A percentile compares a stretch with the other conserved stretches of the same genome.
phyloP scores from a whole-genome alignment of 2,113 vertebrate species.

The Ictalurus punctatus region DNA sequence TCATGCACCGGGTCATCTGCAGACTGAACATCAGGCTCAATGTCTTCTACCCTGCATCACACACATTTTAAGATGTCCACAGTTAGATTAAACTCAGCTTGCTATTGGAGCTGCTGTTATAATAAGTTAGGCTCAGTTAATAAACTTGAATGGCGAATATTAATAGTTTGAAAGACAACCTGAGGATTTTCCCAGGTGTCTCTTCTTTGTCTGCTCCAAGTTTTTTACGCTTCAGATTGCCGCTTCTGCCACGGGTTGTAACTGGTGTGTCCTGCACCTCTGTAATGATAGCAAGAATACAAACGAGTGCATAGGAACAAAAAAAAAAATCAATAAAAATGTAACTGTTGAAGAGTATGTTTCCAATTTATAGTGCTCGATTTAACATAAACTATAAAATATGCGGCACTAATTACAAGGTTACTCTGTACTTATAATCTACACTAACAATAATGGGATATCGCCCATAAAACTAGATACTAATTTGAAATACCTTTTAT shows the following conservation, averaged over 20 bases:
- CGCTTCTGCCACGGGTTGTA: conserved; percentile 59
- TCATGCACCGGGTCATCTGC: conserved; percentile 27
- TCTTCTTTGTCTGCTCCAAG: conserved; percentile 53
- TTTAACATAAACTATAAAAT: not conserved
- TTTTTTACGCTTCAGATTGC: conserved; percentile 66
- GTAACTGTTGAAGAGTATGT: not conserved
- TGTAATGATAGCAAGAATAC: conserved; percentile 50
- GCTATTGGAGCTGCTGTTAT: not conserved
- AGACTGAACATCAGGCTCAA: conserved; percentile 53
- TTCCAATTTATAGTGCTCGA: not conserved
- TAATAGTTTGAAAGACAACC: conserved; percentile 45
- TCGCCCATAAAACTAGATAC: not conserved
- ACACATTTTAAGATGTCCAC: not conserved
- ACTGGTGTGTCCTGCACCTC: conserved; percentile 51
- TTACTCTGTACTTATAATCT: not conserved
- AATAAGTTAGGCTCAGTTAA: not conserved
- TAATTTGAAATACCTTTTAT: not conserved
- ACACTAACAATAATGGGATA: not conserved
- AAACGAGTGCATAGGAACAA: not conserved
- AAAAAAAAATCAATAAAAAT: not conserved
- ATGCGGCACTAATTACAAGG: not conserved
- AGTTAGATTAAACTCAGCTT: not conserved
- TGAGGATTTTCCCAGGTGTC: conserved; percentile 53
- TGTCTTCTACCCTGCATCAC: conserved; percentile 60
- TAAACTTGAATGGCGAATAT: not conserved